phyloP scores from a whole-genome alignment of 1,140 invertebrate genomes.

The Aphaenogaster floridana region DNA sequence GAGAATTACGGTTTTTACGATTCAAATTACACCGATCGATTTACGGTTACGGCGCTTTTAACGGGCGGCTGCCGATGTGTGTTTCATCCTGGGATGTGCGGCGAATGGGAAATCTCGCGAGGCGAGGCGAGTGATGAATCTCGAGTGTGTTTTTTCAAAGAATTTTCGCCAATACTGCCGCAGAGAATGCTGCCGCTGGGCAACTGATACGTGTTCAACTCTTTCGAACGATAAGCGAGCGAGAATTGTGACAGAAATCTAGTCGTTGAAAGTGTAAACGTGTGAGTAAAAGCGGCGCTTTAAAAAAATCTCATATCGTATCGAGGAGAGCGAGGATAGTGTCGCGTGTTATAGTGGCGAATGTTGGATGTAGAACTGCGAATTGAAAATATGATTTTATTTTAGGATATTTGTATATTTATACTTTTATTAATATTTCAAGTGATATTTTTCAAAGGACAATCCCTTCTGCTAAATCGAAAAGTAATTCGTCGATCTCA shows the following conservation, averaged over 20 bases:
- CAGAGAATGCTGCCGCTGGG: constrained; percentile 32
- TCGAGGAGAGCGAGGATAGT: neutral
- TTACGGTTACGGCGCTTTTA: constrained; percentile 36
- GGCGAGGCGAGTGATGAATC: neutral
- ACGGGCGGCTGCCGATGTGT: constrained; percentile 16
- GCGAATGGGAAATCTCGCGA: constrained; percentile 13
- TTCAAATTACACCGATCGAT: constrained; percentile 47
- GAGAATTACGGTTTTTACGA: constrained; percentile 37
- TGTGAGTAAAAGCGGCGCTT: neutral
- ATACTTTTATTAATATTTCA: too few species aligned
- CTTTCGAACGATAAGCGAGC: neutral
- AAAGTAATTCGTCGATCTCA: constrained; percentile 53
- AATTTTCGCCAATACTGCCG: constrained; percentile 26
- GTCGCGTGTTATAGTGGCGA: neutral
- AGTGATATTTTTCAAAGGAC: constrained; percentile 1
- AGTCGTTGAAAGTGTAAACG: constrained; percentile 1
- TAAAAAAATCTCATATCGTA: neutral
- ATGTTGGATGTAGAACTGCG: neutral
- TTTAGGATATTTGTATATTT: neutral
- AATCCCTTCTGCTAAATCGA: neutral
- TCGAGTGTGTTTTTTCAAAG: constrained; percentile 18
- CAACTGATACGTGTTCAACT: neutral
- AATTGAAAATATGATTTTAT: neutral
- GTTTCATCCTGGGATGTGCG: constrained; percentile 30
- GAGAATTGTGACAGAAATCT: constrained; percentile 20